phyloP scores from a whole-genome alignment of 1,140 invertebrate species.

The Macrobrachium rosenbergii region DNA sequence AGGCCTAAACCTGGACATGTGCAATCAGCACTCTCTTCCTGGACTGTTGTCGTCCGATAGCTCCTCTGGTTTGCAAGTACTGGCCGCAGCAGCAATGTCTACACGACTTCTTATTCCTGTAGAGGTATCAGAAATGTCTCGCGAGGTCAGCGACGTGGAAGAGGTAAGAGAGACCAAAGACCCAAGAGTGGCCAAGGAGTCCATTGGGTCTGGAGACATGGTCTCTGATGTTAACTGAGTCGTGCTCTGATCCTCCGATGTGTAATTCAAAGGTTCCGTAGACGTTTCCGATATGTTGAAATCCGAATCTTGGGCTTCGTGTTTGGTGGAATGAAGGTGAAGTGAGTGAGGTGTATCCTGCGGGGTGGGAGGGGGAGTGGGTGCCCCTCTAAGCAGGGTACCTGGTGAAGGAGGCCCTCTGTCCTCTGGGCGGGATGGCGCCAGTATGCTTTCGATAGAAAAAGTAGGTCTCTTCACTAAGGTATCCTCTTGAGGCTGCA shows the following conservation, averaged over 20 bases:
- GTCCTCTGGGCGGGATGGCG: slow-evolving; percentile 46
- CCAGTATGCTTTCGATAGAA: slow-evolving; percentile 64
- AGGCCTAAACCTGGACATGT: not conserved
- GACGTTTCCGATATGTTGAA: slow-evolving; percentile 34
- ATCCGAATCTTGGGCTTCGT: slow-evolving; percentile 40
- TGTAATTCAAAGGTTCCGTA: slow-evolving; percentile 4
- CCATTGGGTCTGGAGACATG: not conserved
- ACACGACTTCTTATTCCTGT: not conserved
- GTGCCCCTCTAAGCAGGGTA: slow-evolving; percentile 63
- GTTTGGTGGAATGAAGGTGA: slow-evolving; percentile 43
- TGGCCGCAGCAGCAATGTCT: not conserved
- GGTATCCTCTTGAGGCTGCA: slow-evolving; percentile 42
- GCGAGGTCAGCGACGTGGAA: not conserved
- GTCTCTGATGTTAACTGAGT: not conserved
- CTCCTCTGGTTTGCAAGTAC: slow-evolving; percentile 25
- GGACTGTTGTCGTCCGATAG: not conserved
- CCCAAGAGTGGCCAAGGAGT: no score
- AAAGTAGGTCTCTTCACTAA: slow-evolving; percentile 59
- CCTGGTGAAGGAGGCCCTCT: slow-evolving; percentile 63
- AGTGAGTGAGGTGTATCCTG: slow-evolving; percentile 34
- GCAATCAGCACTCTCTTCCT: slow-evolving; percentile 29
- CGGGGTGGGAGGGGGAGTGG: slow-evolving; percentile 56
- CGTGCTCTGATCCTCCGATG: not conserved
- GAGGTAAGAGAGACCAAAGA: not conserved
- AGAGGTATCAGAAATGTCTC: not conserved